Percentiles rank a stretch among this genome's conserved stretches.
Evolutionary conservation across 2,888 invertebrate genomes (phyloP).

Genomic region (Zygogramma bicolorata): DNA sequence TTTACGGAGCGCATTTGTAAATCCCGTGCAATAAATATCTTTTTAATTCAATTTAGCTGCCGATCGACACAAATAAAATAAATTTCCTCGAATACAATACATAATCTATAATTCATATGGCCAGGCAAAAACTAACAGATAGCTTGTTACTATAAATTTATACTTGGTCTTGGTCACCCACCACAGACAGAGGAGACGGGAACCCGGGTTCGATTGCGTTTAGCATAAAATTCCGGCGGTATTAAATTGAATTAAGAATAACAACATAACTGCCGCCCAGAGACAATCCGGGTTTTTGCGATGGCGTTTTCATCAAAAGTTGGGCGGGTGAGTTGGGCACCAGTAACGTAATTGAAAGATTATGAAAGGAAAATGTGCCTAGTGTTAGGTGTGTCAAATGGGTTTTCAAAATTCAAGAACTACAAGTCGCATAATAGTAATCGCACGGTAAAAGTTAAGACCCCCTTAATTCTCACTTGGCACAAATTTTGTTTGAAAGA

Average conservation of each 20-base stretch:
- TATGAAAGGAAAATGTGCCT: no score
- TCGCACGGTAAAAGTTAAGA: no score
- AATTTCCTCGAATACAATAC: conserved; percentile 63
- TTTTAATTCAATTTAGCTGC: conserved; percentile 60
- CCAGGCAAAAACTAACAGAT: conserved; percentile 52
- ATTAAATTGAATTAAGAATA: conserved; percentile 53
- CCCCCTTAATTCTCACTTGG: no score
- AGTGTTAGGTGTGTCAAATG: no score
- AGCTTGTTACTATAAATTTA: conserved; percentile 57
- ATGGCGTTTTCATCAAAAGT: conserved; percentile 37
- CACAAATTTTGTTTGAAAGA: no score
- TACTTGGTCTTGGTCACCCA: conserved; percentile 51
- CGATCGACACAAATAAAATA: conserved; percentile 60
- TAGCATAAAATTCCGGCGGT: conserved; percentile 39
- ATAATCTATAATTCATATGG: conserved; percentile 65
- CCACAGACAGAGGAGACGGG: conserved; percentile 46
- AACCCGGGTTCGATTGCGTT: conserved; percentile 37
- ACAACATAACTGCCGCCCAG: conserved; percentile 64
- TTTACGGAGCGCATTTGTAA: conserved; percentile 48
- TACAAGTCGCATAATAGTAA: no score
- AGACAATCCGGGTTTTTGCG: conserved; percentile 53
- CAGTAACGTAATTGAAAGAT: no score
- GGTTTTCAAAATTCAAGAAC: no score
- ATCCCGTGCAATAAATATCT: conserved; percentile 57
- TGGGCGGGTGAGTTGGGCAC: not conserved